Conservation (phyloP, 2,797 vertebrate genomes). For the Lophotriccus pileatus region DNA sequence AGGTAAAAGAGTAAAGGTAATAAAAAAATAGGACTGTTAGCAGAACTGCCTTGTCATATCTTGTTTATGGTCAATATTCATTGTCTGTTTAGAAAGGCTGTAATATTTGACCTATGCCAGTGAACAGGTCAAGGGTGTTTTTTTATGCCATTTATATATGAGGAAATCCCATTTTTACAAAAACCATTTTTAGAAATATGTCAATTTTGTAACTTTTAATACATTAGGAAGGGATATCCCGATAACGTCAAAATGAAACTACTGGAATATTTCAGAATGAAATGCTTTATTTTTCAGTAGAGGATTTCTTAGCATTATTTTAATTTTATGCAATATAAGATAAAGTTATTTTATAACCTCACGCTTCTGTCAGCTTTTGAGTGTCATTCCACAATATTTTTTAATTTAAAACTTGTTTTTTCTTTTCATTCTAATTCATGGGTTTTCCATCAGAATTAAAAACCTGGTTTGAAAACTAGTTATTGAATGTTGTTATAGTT, state of each 20-base stretch:
- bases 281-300: not conserved
- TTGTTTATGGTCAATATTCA: not conserved
- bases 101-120: not conserved
- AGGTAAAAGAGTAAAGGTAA: not conserved
- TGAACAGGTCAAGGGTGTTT: not conserved
- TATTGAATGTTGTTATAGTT: not conserved
- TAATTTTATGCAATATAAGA: not conserved
- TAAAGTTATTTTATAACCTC: not conserved
- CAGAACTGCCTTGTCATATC: not conserved
- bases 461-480: not conserved
- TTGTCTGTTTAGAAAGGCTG: not conserved
- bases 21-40: not conserved
- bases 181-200: not conserved
- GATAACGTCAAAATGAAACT: not conserved
- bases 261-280: not conserved
- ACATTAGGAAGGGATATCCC: not conserved
- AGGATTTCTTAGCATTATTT: not conserved
- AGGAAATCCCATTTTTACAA: not conserved
- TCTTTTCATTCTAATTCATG: not conserved
- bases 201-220: not conserved
- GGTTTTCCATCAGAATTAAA: not conserved
- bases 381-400: not conserved
- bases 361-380: not conserved
- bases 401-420: not conserved
- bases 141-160: not conserved